These are phyloP conservation scores for Clitarchus hookeri DNA, from an alignment of 2,888 invertebrate species.

Conservation along the genomic window DNA sequence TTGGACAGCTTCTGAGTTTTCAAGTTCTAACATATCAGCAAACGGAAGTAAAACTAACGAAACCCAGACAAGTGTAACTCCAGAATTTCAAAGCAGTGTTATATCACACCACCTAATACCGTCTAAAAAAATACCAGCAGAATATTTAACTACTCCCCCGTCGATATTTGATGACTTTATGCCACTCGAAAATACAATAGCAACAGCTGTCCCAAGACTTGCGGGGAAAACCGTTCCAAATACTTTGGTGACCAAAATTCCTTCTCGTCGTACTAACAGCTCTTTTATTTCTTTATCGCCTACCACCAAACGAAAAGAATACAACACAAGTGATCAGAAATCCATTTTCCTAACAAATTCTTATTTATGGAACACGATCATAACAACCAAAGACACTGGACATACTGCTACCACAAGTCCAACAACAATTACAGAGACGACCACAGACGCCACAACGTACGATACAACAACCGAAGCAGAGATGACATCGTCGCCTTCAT, in stretches of 20 bases:
- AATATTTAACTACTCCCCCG: conserved; percentile 70
- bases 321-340: not conserved
- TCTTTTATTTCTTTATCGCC: not conserved
- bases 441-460: conserved; percentile 39
- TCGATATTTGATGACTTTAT: conserved; percentile 36
- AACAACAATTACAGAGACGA: conserved; percentile 46
- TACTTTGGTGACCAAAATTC: not conserved
- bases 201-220: conserved; percentile 29
- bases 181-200: conserved; percentile 24
- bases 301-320: not conserved
- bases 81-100: not conserved
- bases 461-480: conserved; percentile 39
- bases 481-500: conserved; percentile 58
- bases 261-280: not conserved
- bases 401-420: conserved; percentile 28
- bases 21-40: conserved; percentile 57
- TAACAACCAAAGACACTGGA: conserved; percentile 11
- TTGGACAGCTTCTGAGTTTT: conserved; percentile 80
- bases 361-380: not conserved
- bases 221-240: not conserved
- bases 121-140: conserved; percentile 77
- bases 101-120: conserved; percentile 54
- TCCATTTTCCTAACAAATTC: not conserved
- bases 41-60: conserved; percentile 28
- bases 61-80: conserved; percentile 10